These are phyloP conservation scores for Pristionchus mayeri DNA, from an alignment of 2,888 invertebrate species.

Conservation along the genomic window DNA sequence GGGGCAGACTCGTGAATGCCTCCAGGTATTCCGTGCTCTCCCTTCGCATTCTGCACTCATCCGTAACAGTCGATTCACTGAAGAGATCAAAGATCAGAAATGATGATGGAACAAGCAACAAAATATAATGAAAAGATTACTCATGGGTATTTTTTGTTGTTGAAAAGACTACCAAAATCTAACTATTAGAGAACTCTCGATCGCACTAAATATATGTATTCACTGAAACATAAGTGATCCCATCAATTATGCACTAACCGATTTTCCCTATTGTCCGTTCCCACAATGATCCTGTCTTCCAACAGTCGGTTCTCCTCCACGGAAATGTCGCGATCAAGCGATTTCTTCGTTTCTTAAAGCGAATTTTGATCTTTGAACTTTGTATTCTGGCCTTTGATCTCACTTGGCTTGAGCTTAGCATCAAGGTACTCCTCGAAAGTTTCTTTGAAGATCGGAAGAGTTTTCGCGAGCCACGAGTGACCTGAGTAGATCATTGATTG, in stretches of 20 bases:
- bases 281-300: constrained; percentile 23
- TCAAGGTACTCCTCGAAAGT: constrained; percentile 60
- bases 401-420: constrained; percentile 53
- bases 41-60: constrained; percentile 8
- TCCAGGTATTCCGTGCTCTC: constrained; percentile 39
- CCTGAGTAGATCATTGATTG: constrained; percentile 51
- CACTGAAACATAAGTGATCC: no score
- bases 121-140: no score
- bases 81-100: not conserved
- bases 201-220: no score
- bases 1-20: constrained; percentile 33
- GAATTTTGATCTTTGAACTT: constrained; percentile 1
- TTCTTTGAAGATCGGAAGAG: constrained; percentile 52
- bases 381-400: constrained; percentile 3
- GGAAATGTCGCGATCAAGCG: not conserved
- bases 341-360: constrained; percentile 7
- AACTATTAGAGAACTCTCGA: no score
- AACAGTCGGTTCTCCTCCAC: constrained; percentile 44
- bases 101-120: no score
- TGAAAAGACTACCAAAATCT: no score
- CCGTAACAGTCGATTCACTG: not conserved
- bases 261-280: not conserved
- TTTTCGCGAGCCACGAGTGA: constrained; percentile 60
- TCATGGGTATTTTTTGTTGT: no score
- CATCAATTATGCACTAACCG: no score